A percentile compares a stretch with the other conserved stretches of the same genome.
Conservation (phyloP, 2,888 invertebrate genomes). For the Trichopoda pennipes region DNA sequence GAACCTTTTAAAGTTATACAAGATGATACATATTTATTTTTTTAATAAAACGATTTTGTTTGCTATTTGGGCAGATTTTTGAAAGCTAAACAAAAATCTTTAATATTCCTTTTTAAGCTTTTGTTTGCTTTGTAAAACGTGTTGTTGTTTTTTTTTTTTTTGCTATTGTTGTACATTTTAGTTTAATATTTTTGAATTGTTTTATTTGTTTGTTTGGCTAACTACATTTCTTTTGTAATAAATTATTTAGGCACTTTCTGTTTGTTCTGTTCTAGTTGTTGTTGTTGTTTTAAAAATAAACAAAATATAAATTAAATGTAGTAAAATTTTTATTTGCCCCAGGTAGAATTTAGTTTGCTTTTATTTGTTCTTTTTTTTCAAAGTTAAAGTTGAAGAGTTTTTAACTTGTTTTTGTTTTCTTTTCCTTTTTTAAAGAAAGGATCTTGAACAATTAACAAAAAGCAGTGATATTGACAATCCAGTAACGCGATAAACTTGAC, state of each 20-base stretch:
- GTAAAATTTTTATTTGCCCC: too few relatives aligned
- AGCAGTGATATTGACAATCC: too few relatives aligned
- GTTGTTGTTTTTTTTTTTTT: conserved; percentile 1
- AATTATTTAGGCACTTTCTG: conserved; percentile 53
- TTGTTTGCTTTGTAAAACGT: conserved; percentile 29
- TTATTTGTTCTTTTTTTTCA: too few relatives aligned
- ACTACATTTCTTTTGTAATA: conserved; percentile 48
- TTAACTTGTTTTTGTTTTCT: too few relatives aligned
- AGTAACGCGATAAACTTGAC: too few relatives aligned
- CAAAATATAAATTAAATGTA: conserved; percentile 22
- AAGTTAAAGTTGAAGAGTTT: too few relatives aligned
- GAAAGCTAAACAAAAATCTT: conserved; percentile 3
- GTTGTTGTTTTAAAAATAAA: background rate
- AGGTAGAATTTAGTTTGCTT: too few relatives aligned
- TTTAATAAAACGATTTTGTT: background rate
- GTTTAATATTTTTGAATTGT: background rate
- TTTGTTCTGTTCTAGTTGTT: background rate
- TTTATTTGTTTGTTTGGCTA: conserved; percentile 44
- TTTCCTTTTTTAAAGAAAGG: too few relatives aligned
- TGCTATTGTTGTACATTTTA: conserved; percentile 35
- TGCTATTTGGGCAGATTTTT: background rate
- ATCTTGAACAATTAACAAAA: too few relatives aligned
- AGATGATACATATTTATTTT: conserved; percentile 21
- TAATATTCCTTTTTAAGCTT: conserved; percentile 12
- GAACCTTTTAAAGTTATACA: conserved; percentile 51